A percentile compares a stretch with the other conserved stretches of the same genome.
Evolutionary conservation across 1,140 invertebrate species (phyloP).

Genomic region (Phthorimaea operculella): DNA sequence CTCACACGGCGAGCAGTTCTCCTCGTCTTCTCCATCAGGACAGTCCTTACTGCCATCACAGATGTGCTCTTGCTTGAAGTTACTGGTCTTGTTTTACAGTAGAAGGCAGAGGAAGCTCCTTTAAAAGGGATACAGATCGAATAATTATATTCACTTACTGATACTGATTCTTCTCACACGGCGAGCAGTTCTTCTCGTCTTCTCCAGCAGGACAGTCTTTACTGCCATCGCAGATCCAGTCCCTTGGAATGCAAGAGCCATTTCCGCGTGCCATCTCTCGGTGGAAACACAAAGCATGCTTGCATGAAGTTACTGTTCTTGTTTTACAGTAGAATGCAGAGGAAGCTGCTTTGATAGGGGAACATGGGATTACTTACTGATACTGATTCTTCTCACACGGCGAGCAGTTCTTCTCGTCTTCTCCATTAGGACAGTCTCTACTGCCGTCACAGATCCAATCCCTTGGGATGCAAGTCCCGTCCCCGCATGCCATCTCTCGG

Average conservation of each 20-base stretch:
- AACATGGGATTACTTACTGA: conserved; percentile 61
- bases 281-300: conserved; percentile 59
- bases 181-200: conserved; percentile 73
- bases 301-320: conserved; percentile 65
- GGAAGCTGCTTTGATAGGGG: too few species aligned
- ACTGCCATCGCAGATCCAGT: conserved; percentile 76
- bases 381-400: conserved; percentile 68
- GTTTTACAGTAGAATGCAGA: conserved; percentile 69
- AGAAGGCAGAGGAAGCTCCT: too few species aligned
- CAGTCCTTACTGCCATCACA: conserved; percentile 78
- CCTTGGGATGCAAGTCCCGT: conserved; percentile 72
- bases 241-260: conserved; percentile 70
- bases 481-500: conserved; percentile 72
- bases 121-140: too few species aligned
- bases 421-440: conserved; percentile 72
- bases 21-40: conserved; percentile 72
- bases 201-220: conserved; percentile 73
- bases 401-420: conserved; percentile 73
- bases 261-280: conserved; percentile 74
- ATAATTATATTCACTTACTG: too few species aligned
- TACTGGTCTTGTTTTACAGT: conserved; percentile 67
- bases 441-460: conserved; percentile 76
- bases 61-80: conserved; percentile 55
- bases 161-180: conserved; percentile 68
- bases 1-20: conserved; percentile 69